Base-by-base conservation (phyloP, 2,797 vertebrate species). In the Lutra lutra region DNA sequence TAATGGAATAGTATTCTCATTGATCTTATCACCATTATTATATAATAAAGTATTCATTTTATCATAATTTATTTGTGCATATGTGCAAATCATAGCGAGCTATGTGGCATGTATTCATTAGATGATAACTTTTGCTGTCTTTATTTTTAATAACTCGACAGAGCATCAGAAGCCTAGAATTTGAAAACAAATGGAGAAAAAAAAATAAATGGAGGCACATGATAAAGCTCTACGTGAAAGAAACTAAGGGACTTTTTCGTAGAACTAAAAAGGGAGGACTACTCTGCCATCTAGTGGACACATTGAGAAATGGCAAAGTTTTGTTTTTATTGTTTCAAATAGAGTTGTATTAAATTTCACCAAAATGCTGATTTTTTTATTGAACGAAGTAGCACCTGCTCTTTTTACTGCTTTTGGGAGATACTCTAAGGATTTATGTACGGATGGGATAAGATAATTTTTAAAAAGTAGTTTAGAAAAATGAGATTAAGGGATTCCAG, bases 221-320 rank as follows among this genome's bases (percentile, higher is more conserved):
- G 7, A 5, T 13, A 21, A 21, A 0, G 8, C 23, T 21, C 6
- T 38, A 8, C 5, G 2, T 5, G 29, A 10, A 79, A 78, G 46
- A 64, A 43, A 40, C 5, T 0, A 29, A 62, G 20, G n/a, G 62
- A 25, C 20, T 2, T 0, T 0, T 13, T 38, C n/a, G 5, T 2
- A 32, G 60, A 83, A 88, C 35, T 70, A 48, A 86, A 96, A 94
- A 64, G 32, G 29, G 86, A 56, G 29, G 38, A 32, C 84, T 77
- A 14, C 29, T 21, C 20, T 1, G 95, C 97, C 97, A 96, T 87
- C 97, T 96, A 94, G 96, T 96, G 97, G 96, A 32, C 35, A 56
- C 12, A 0, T 1, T 3, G n/a, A 86, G 72, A 95, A 93, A 95
- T 43, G 35, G 35, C n/a, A 83, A 38, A 6, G 4, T 66, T 64